Conservation (phyloP, 2,888 invertebrate genomes). For the Tenodera sinensis region DNA sequence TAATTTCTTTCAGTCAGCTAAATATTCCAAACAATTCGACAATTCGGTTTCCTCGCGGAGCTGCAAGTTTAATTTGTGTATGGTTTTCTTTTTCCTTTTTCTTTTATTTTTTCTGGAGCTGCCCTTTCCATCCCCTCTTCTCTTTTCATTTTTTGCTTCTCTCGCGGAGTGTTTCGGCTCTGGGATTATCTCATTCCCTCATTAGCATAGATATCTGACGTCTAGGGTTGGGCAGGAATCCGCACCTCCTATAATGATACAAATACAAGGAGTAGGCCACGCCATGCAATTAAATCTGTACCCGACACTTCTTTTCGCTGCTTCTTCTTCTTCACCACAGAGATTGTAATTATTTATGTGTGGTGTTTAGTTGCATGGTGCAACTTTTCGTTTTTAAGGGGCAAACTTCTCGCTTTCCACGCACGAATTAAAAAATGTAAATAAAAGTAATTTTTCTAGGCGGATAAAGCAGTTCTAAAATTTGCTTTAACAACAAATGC, state of each 20-base stretch:
- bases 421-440: too few relatives aligned
- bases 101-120: neutral
- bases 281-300: neutral
- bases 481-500: neutral
- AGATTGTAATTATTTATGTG: neutral
- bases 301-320: neutral
- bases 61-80: neutral
- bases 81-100: neutral
- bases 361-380: neutral
- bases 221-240: neutral
- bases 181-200: neutral
- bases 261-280: neutral
- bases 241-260: neutral
- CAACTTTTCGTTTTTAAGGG: neutral
- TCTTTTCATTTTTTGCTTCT: neutral
- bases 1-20: neutral
- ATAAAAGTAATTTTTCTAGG: too few relatives aligned
- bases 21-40: neutral
- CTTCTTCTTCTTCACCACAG: neutral
- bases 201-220: conserved; percentile 23
- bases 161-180: neutral
- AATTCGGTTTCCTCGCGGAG: neutral
- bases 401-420: neutral
- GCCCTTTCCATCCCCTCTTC: neutral
- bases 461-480: neutral